Evolutionary conservation across 2,113 vertebrate genomes (phyloP).

Genomic region (Osmerus mordax): DNA sequence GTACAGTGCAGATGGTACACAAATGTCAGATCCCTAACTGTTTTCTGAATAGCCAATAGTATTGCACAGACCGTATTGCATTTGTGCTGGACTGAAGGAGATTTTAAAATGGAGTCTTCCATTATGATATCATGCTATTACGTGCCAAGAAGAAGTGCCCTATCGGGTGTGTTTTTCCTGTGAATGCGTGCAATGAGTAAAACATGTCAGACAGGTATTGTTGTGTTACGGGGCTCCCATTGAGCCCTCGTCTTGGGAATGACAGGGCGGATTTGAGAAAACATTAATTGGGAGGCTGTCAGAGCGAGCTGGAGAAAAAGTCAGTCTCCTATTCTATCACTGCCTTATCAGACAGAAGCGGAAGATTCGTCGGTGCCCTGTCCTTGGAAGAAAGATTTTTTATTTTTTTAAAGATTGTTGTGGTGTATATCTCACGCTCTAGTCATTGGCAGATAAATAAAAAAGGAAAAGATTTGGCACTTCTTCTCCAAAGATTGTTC

Average conservation of each 20-base stretch:
- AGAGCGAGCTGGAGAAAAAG: constrained; percentile 34
- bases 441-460: constrained; percentile 34
- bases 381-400: constrained; percentile 19
- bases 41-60: no score
- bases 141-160: no score
- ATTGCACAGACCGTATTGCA: no score
- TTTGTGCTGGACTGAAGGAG: no score
- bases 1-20: no score
- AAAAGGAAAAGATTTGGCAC: constrained; percentile 32
- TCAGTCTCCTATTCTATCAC: constrained; percentile 45
- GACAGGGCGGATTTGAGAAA: constrained; percentile 40
- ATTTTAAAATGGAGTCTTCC: no score
- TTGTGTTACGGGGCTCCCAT: constrained; percentile 29
- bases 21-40: no score
- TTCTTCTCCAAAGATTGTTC: constrained; percentile 30
- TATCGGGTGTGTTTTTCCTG: constrained; percentile 12
- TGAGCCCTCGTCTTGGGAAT: constrained; percentile 31
- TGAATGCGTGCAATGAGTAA: neutral
- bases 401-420: constrained; percentile 35
- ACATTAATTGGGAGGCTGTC: constrained; percentile 57
- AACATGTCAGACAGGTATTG: constrained; percentile 27
- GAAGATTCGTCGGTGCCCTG: constrained; percentile 41
- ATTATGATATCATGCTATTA: no score
- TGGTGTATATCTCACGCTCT: constrained; percentile 45
- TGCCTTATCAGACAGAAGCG: constrained; percentile 27